phyloP scores from a whole-genome alignment of 2,888 invertebrate species.

The Bursaphelenchus okinawaensis region DNA sequence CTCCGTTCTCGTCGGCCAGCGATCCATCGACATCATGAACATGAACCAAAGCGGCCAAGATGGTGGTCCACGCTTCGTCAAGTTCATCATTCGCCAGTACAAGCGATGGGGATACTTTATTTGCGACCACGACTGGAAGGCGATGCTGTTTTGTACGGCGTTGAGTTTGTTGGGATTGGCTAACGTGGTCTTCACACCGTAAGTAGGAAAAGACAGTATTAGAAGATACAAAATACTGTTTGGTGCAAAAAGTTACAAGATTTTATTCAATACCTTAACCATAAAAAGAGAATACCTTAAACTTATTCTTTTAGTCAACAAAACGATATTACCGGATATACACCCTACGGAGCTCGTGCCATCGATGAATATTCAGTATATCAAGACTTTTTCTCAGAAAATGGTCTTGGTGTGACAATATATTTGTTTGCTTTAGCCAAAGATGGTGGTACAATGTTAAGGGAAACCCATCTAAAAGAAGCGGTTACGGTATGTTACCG shows the following conservation, averaged over 20 bases:
- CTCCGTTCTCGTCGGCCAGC: conserved; percentile 51
- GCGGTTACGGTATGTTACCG: conserved; percentile 39
- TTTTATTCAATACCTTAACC: not conserved
- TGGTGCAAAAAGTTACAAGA: not conserved
- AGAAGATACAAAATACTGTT: too few species aligned
- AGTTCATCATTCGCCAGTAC: conserved; percentile 50
- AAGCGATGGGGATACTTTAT: conserved; percentile 51
- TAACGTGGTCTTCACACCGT: conserved; percentile 44
- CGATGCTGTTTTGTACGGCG: conserved; percentile 43
- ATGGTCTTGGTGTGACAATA: conserved; percentile 36
- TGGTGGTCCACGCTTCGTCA: conserved; percentile 47
- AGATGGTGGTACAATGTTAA: conserved; percentile 52
- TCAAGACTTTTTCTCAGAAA: conserved; percentile 30
- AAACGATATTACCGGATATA: conserved; percentile 44
- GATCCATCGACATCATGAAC: conserved; percentile 48
- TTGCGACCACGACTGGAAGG: conserved; percentile 48
- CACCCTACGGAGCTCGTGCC: conserved; percentile 45
- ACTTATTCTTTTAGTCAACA: conserved; percentile 29
- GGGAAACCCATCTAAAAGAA: conserved; percentile 47
- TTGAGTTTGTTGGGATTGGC: conserved; percentile 40
- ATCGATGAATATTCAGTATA: conserved; percentile 38
- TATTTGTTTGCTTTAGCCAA: conserved; percentile 50
- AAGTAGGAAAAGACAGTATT: too few species aligned
- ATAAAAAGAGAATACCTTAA: not conserved
- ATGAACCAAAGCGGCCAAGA: conserved; percentile 34